A percentile compares a stretch with the other conserved stretches of the same genome.
Conservation (phyloP, 2,888 invertebrate species). For the Agriopis leucophaearia region DNA sequence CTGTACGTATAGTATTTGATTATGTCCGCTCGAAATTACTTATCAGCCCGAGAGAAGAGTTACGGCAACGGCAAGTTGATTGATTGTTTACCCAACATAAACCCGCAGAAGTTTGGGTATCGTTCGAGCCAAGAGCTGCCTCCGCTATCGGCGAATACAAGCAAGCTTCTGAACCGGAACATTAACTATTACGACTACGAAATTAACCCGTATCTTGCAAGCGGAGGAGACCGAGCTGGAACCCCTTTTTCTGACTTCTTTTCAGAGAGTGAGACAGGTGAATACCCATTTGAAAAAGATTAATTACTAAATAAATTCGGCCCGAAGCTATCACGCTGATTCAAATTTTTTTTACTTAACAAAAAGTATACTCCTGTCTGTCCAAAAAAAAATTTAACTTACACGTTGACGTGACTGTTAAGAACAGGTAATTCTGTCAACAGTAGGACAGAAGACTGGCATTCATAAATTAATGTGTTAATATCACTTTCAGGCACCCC, state of each 20-base stretch:
- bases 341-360: too few relatives aligned
- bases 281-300: background rate
- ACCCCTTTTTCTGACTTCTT: slow-evolving; percentile 81
- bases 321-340: too few relatives aligned
- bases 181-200: slow-evolving; percentile 72
- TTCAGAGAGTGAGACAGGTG: slow-evolving; percentile 80
- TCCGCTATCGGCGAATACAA: slow-evolving; percentile 69
- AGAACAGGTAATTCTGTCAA: too few relatives aligned
- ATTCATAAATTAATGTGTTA: background rate
- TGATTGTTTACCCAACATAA: slow-evolving; percentile 78
- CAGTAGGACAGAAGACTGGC: too few relatives aligned
- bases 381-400: too few relatives aligned
- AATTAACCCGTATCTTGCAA: slow-evolving; percentile 61
- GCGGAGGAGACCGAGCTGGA: slow-evolving; percentile 69
- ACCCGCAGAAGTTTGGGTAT: slow-evolving; percentile 70
- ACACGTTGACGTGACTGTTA: too few relatives aligned
- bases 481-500: slow-evolving; percentile 66
- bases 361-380: too few relatives aligned
- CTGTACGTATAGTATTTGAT: slow-evolving; percentile 55
- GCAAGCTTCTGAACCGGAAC: slow-evolving; percentile 71
- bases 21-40: slow-evolving; percentile 81
- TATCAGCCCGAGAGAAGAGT: slow-evolving; percentile 76
- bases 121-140: slow-evolving; percentile 69
- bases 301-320: background rate
- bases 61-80: slow-evolving; percentile 70